phyloP scores from a whole-genome alignment of 2,113 vertebrate species.

The Protobothrops mucrosquamatus region DNA sequence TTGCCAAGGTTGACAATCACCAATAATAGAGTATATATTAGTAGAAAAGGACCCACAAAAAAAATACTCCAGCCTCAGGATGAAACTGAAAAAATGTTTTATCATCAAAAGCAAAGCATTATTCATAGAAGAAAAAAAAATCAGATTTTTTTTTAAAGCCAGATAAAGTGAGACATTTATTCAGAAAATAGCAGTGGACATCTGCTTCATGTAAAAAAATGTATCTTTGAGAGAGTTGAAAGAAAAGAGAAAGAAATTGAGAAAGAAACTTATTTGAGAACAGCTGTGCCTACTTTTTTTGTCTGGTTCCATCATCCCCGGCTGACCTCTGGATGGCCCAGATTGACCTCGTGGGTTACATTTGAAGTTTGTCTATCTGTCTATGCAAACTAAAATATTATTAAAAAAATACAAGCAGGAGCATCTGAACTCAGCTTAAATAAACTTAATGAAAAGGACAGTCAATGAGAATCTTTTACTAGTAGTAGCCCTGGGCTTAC shows the following conservation, averaged over 20 bases:
- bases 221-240: not conserved
- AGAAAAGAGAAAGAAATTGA: not conserved
- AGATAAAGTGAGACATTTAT: not conserved
- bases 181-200: not conserved
- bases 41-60: too few species aligned
- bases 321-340: too few species aligned
- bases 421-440: not conserved
- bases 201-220: not conserved
- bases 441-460: not conserved
- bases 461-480: not conserved
- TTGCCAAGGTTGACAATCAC: not conserved
- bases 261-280: not conserved
- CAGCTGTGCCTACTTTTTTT: not conserved
- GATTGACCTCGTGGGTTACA: too few species aligned
- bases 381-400: too few species aligned
- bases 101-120: not conserved
- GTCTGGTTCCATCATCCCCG: not conserved
- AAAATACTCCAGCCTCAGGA: not conserved
- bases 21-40: not conserved
- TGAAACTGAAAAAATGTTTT: not conserved
- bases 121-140: slow-evolving; percentile 1
- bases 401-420: not conserved
- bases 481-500: too few species aligned
- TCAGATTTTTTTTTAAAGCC: not conserved
- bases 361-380: not conserved